These are phyloP conservation scores for Pipistrellus pipistrellus DNA, from an alignment of 2,797 vertebrate species.

Conservation along the genomic window DNA sequence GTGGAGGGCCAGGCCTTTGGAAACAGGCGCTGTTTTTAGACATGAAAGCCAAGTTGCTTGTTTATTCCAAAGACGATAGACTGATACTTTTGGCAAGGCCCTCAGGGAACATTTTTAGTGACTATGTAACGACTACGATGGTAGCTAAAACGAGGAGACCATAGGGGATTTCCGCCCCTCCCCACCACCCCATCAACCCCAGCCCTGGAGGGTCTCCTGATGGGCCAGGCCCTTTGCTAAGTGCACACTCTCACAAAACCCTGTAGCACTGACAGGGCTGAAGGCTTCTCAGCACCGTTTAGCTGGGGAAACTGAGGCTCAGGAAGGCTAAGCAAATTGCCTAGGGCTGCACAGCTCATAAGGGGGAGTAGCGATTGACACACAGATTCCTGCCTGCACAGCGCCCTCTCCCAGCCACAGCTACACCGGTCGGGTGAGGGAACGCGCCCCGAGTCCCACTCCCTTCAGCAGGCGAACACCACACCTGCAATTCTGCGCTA, in stretches of 20 bases:
- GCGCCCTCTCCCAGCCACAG: rapidly evolving
- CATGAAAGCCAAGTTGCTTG: background rate
- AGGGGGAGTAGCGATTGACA: rapidly evolving
- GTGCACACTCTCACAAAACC: background rate
- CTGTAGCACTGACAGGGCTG: no score
- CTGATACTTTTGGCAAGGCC: background rate
- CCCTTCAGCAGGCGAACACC: background rate
- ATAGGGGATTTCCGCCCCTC: rapidly evolving
- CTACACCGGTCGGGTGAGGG: rapidly evolving
- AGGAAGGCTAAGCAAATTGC: background rate
- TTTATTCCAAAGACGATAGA: slow-evolving; percentile 3
- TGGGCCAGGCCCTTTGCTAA: background rate
- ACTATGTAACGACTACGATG: background rate
- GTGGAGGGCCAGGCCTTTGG: no score
- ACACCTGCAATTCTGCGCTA: slow-evolving; percentile 60
- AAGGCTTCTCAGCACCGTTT: rapidly evolving
- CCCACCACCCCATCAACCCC: no score
- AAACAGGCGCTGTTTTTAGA: background rate
- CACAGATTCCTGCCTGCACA: rapidly evolving
- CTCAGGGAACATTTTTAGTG: background rate
- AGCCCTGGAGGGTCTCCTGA: background rate
- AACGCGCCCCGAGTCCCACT: rapidly evolving
- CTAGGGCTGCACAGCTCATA: background rate
- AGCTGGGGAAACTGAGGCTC: background rate
- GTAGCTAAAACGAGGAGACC: background rate